Conservation (phyloP, 2,888 invertebrate species). For the Ophion costatus region DNA sequence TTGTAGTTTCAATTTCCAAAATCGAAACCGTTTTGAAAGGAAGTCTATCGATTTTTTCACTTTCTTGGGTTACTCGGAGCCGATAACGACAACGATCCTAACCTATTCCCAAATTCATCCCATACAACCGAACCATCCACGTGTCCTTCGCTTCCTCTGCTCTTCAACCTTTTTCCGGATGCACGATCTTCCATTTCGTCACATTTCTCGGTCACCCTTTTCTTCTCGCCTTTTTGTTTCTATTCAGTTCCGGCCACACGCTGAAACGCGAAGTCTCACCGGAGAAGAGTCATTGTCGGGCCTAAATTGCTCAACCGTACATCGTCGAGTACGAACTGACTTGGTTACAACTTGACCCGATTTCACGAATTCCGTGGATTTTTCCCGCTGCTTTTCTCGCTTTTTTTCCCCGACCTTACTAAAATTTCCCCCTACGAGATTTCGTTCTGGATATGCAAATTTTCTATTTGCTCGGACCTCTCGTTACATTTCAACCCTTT, state of each 20-base stretch:
- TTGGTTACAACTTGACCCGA: constrained; percentile 65
- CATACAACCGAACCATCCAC: constrained; percentile 8
- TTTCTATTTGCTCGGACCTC: not conserved
- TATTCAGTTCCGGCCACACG: constrained; percentile 8
- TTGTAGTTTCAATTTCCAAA: no score
- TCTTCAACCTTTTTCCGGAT: not conserved
- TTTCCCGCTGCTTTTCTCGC: constrained; percentile 34
- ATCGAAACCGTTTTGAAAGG: no score
- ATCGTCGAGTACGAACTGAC: constrained; percentile 58
- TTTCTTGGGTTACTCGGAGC: not conserved
- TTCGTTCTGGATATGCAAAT: not conserved
- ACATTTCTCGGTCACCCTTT: constrained; percentile 11
- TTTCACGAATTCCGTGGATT: constrained; percentile 52
- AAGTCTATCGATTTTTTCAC: no score
- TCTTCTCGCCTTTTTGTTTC: constrained; percentile 17
- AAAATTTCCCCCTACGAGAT: not conserved
- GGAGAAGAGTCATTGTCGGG: constrained; percentile 57
- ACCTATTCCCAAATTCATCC: constrained; percentile 10
- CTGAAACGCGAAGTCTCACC: constrained; percentile 17
- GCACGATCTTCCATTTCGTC: constrained; percentile 4
- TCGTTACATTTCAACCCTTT: not conserved
- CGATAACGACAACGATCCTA: constrained; percentile 2
- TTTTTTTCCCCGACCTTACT: not conserved
- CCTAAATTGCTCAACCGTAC: constrained; percentile 51
- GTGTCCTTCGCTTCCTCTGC: not conserved